Conservation (phyloP, 2,797 vertebrate genomes). For the Platyrinchus mystaceus region DNA sequence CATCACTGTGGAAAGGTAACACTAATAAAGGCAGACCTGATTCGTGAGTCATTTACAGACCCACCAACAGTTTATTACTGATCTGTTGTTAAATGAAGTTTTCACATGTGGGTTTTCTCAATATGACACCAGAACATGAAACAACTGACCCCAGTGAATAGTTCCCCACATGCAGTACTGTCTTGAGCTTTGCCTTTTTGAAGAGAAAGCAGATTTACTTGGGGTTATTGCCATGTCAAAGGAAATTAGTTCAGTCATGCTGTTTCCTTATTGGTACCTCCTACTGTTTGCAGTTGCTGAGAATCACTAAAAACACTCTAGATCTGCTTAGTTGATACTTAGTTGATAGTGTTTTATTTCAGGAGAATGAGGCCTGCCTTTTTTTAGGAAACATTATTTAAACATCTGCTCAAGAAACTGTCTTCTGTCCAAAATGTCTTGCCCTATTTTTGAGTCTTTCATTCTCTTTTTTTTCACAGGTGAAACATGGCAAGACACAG, state of each 20-base stretch:
- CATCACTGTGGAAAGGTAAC: not conserved
- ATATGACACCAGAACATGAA: not conserved
- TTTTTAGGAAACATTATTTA: slow-evolving; percentile 5
- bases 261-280: not conserved
- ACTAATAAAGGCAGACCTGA: not conserved
- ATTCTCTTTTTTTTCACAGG: not conserved
- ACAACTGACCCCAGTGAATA: not conserved
- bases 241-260: slow-evolving; percentile 29
- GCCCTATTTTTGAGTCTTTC: not conserved
- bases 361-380: not conserved
- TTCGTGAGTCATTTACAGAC: not conserved
- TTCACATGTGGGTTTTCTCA: not conserved
- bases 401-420: slow-evolving; percentile 10
- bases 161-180: not conserved
- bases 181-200: not conserved
- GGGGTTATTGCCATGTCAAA: slow-evolving; percentile 23
- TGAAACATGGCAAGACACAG: not conserved
- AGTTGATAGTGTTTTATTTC: not conserved
- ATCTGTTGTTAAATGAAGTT: not conserved
- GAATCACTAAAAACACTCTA: not conserved
- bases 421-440: not conserved
- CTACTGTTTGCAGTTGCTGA: slow-evolving; percentile 20
- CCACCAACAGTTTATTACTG: not conserved
- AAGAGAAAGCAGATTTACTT: slow-evolving; percentile 8
- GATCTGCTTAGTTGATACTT: not conserved